Evolutionary conservation across 2,797 vertebrate species (phyloP).

Genomic region (Microtus californicus): DNA sequence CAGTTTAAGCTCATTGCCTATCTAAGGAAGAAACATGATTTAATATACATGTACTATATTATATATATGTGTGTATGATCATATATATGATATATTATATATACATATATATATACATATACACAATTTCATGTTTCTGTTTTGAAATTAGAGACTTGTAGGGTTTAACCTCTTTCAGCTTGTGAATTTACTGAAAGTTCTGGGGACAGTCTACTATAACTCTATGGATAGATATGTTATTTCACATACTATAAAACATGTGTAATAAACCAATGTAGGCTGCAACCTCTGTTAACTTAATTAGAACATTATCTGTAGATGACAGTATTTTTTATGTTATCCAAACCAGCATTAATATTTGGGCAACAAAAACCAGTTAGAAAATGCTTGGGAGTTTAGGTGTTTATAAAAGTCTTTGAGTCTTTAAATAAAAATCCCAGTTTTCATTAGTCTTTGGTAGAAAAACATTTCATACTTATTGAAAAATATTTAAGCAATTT

Average conservation of each 20-base stretch:
- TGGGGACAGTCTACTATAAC: not conserved
- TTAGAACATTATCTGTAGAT: not conserved
- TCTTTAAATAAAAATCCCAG: not conserved
- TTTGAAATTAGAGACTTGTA: not conserved
- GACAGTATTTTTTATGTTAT: not conserved
- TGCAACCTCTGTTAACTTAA: not conserved
- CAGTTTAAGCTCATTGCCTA: not conserved
- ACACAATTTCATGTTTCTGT: not conserved
- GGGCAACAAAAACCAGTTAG: not conserved
- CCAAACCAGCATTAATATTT: not conserved
- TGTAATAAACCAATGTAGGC: not conserved
- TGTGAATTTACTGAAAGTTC: not conserved
- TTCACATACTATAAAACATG: not conserved
- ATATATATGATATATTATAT: not conserved
- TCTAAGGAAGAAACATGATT: not conserved
- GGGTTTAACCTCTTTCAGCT: not conserved
- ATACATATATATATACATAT: not conserved
- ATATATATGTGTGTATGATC: too few relatives aligned
- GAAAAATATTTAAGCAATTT: not conserved
- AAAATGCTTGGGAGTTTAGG: not conserved
- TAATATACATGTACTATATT: not conserved
- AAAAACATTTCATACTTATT: not conserved
- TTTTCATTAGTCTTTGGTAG: not conserved
- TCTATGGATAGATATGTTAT: not conserved
- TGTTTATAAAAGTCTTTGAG: not conserved